A percentile compares a stretch with the other conserved stretches of the same genome.
These are phyloP conservation scores for Metallyticus violacea DNA, from an alignment of 2,888 invertebrate genomes.

Conservation along the genomic window DNA sequence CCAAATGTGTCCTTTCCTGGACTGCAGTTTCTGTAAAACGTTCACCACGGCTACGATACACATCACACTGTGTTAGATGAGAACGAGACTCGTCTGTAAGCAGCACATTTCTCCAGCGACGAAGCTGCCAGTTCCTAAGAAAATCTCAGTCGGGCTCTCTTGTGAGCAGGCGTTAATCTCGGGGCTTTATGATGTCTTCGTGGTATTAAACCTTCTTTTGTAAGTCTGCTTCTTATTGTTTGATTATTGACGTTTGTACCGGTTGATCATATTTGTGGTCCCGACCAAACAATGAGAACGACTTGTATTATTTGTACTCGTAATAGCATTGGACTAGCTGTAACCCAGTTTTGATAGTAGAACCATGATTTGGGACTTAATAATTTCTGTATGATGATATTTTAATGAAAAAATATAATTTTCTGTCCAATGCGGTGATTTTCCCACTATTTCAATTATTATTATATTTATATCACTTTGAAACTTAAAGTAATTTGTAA, in stretches of 20 bases:
- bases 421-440: no score
- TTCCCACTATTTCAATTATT: no score
- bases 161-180: neutral
- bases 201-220: neutral
- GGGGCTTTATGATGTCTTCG: neutral
- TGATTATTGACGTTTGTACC: neutral
- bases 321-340: no score
- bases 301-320: no score
- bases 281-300: no score
- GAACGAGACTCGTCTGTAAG: constrained; percentile 30
- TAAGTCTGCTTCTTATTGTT: neutral
- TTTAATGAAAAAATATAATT: no score
- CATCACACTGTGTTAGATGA: neutral
- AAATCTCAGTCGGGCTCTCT: neutral
- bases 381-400: no score
- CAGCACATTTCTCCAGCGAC: neutral
- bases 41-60: neutral
- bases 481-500: no score
- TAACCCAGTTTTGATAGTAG: no score
- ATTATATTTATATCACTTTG: no score
- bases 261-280: no score
- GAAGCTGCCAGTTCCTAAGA: neutral
- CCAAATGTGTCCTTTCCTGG: neutral
- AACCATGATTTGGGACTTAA: no score
- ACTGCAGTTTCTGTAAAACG: neutral